Base-by-base conservation (phyloP, 2,113 vertebrate species). In the Notothenia coriiceps region DNA sequence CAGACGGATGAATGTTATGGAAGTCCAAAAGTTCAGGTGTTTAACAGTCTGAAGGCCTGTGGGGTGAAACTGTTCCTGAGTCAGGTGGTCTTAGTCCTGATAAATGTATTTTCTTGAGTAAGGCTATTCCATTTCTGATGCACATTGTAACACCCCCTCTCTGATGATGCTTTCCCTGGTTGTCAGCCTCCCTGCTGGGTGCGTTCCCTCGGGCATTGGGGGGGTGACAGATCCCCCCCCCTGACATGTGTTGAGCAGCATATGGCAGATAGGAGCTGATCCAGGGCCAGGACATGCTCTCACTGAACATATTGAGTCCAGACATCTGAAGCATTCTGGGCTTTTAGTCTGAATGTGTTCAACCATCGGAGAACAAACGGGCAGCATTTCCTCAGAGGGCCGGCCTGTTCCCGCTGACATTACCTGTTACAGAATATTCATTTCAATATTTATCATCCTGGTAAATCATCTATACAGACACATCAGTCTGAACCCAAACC, bases 181-280 rank as follows among this genome's bases (percentile, higher is more conserved):
- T 76, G 70, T 83, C 77, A 78, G 66, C 74, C 70, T 54, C 55
- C 70, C 81, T 33, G n/a, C 70, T 60, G 85, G 86, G 22, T 67
- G 50, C 6, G 10, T 67, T 87, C 85, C 89, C 89, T 62, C 17
- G 1, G 69, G 89, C 29, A 82, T 61, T 57, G 6, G 44, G 52
- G 68, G 75, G 66, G 67, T 33, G 83, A 92, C 91, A 95, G 95
- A 92, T 91, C 94, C 92, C 91, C 94, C 94, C 95, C 93, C 93
- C 67, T 94, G 96, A 96, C 96, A 95, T 84, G 86, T 95, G 93
- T 91, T 94, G 84, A 86, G 95, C 95, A 81, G 95, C 97, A 98
- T 97, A 97, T 97, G 97, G 96, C 95, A 95, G 96, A 97, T 95
- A 94, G 91, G 94, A 86, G 85, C 80, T 88, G 88, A 86, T 65